Percentiles rank a stretch among this genome's conserved stretches.
Conservation (phyloP, 2,113 vertebrate genomes). For the Leuciscus idus region DNA sequence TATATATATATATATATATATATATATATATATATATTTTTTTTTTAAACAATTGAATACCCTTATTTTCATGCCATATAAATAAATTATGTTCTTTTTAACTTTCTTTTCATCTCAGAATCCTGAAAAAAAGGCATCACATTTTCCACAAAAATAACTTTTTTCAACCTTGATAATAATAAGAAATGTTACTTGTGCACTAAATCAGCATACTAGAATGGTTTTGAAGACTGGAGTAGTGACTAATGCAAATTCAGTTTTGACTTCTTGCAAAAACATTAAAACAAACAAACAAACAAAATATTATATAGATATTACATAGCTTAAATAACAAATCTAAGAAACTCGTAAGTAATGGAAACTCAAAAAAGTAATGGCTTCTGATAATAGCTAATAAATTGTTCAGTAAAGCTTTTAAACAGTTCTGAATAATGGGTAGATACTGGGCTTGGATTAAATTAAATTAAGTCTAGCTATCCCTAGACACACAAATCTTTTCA, state of each 20-base stretch:
- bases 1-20: no score
- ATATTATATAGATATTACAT: no score
- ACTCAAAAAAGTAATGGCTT: not conserved
- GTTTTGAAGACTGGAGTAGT: not conserved
- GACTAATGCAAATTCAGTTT: not conserved
- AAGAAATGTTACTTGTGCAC: not conserved
- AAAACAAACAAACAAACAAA: no score
- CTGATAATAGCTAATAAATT: not conserved
- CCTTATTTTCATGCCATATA: no score
- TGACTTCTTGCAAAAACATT: not conserved
- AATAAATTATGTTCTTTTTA: no score
- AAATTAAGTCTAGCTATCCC: not conserved
- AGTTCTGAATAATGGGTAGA: not conserved
- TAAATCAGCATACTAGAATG: no score
- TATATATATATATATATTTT: no score
- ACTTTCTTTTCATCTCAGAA: not conserved
- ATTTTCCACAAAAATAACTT: not conserved
- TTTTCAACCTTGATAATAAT: not conserved
- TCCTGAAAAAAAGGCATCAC: not conserved
- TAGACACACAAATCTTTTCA: slow-evolving; percentile 12
- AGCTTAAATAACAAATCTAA: not conserved
- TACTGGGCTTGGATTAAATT: not conserved
- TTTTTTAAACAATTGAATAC: no score
- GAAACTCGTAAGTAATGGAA: not conserved
- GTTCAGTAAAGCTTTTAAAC: not conserved